Conservation (phyloP, 1,140 invertebrate species). For the Eumaeus atala region DNA sequence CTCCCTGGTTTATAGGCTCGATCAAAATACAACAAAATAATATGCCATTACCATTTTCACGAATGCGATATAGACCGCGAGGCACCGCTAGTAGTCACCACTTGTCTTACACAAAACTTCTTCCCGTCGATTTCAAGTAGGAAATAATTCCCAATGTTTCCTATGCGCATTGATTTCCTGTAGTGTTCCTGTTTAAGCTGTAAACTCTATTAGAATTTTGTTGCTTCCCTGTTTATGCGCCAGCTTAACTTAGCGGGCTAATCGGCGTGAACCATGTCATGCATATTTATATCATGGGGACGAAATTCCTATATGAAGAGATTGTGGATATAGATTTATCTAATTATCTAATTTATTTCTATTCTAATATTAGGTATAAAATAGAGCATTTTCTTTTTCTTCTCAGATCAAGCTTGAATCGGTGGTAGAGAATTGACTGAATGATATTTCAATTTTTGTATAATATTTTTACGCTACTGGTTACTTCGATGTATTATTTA, state of each 20-base stretch:
- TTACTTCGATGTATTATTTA: too few relatives aligned
- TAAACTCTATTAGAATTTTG: constrained; percentile 1
- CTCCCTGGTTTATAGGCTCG: neutral
- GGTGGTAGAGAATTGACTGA: too few relatives aligned
- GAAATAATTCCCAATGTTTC: constrained; percentile 9
- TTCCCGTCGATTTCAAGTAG: neutral
- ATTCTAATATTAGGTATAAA: too few relatives aligned
- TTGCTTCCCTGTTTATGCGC: constrained; percentile 2
- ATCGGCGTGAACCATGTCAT: neutral
- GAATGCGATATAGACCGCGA: too few relatives aligned
- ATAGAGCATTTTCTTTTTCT: too few relatives aligned
- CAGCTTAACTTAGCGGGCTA: neutral
- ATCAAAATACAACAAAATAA: neutral
- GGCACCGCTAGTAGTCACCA: too few relatives aligned
- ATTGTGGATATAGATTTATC: too few relatives aligned
- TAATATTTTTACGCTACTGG: too few relatives aligned
- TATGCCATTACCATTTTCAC: neutral
- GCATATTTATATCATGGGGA: neutral
- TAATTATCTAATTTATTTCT: too few relatives aligned
- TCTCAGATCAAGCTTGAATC: too few relatives aligned
- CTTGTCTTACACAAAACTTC: neutral
- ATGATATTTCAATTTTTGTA: too few relatives aligned
- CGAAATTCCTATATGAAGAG: neutral
- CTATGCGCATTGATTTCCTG: constrained; percentile 6
- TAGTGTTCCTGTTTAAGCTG: neutral